Evolutionary conservation across 2,113 vertebrate species (phyloP), one percentile per base, ranked within the genome.

Genomic region (Agelaius tricolor): DNA sequence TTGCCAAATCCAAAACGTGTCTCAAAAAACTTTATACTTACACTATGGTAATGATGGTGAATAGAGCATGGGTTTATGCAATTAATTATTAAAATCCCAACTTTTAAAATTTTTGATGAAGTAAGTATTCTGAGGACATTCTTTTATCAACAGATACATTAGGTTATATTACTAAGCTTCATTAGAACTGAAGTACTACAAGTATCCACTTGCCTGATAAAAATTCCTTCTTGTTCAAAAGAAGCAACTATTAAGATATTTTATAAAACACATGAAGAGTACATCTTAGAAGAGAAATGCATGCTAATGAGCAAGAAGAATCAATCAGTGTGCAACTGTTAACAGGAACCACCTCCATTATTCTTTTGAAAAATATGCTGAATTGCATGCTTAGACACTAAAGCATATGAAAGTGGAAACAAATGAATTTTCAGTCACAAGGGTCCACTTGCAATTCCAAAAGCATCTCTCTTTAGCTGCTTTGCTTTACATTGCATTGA

Each of bases 161-260:
- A 41, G 16, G 15, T 68, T 72, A n/a, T 75, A 39, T 57, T 84
- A 46, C 73, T 93, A 82, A 76, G 54, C 14, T 28, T 93, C 62
- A 66, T 79, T 58, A 84, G 54, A 72, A 93, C 31, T 76, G 41
- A 91, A 78, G 47, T 87, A 84, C 37, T 86, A 39, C 26, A 79
- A 93, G 43, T 58, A 92, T 59, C n/a, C 55, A 54, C 59, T 93
- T 67, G 46, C 19, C 66, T 79, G 54, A 85, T 54, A 84, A 91
- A 82, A 94, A 69, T 22, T 67, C 27, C 30, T 91, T 11, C 41
- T 69, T 69, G 54, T 91, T 93, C 51, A 82, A 96, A 87, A 54
- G 61, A 89, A 92, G 73, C 8, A 79, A 84, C 61, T 84, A 91
- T 82, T 92, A 84, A 72, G 72, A 61, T 82, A 92, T 78, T 96